A percentile compares a stretch with the other conserved stretches of the same genome.
Evolutionary conservation across 2,113 vertebrate genomes (phyloP).

Genomic region (Sclerurus mexicanus): DNA sequence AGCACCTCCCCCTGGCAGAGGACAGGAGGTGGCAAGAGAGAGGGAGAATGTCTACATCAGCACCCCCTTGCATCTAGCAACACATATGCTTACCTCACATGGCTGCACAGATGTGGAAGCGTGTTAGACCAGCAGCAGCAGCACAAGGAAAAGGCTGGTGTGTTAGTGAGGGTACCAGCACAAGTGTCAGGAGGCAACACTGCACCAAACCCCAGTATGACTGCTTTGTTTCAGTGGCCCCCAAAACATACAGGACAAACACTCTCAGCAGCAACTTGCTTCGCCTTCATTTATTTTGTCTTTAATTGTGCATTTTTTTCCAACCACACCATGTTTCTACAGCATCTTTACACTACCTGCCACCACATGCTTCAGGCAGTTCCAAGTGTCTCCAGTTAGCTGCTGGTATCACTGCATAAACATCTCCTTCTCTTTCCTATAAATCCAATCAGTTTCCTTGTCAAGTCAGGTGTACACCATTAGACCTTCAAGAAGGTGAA

Average conservation of each 20-base stretch:
- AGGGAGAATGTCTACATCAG: neutral
- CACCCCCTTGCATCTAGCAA: neutral
- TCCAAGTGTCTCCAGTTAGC: neutral
- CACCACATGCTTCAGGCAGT: neutral
- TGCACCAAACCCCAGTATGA: neutral
- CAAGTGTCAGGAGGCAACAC: fast-evolving
- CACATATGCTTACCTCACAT: fast-evolving
- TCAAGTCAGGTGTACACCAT: neutral
- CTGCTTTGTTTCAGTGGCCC: neutral
- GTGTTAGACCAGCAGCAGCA: fast-evolving
- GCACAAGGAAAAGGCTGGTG: neutral
- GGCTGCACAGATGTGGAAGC: fast-evolving
- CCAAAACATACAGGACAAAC: neutral
- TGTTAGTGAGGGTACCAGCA: neutral
- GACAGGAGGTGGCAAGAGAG: neutral
- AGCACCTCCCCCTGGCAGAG: neutral
- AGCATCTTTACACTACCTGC: neutral
- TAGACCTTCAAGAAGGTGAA: neutral
- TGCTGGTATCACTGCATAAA: neutral
- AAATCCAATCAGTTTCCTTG: neutral
- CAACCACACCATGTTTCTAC: neutral
- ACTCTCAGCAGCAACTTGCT: neutral
- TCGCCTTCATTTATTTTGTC: slow-evolving; percentile 52
- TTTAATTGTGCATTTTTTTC: slow-evolving; percentile 28
- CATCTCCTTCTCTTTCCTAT: neutral